These are phyloP conservation scores for Gymnorhina tibicen DNA, from an alignment of 2,113 vertebrate species.

Conservation along the genomic window DNA sequence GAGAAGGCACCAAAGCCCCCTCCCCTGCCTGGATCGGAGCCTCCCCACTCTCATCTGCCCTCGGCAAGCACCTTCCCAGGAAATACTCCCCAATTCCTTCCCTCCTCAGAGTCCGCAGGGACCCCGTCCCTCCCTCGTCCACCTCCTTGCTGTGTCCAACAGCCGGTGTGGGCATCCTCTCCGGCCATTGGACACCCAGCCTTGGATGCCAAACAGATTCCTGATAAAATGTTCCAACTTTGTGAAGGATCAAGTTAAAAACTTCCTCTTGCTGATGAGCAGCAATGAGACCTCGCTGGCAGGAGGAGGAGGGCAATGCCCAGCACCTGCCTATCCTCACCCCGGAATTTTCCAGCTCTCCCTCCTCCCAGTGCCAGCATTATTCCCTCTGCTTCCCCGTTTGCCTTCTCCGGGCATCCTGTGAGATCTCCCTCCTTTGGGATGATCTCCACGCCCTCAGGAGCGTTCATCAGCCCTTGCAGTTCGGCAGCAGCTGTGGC, in stretches of 20 bases:
- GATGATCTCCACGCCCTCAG: neutral
- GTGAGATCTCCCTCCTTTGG: neutral
- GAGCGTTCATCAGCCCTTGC: neutral
- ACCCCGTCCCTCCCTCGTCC: neutral
- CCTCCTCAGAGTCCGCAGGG: neutral
- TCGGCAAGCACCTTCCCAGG: fast-evolving
- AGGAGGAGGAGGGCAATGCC: neutral
- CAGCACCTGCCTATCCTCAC: neutral
- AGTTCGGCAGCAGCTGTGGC: neutral
- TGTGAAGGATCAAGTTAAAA: neutral
- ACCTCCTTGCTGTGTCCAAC: neutral
- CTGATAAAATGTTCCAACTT: neutral
- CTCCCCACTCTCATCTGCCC: neutral
- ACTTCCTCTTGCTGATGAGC: neutral
- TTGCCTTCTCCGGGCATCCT: neutral
- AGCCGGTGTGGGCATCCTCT: neutral
- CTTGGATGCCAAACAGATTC: neutral
- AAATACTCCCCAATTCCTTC: neutral
- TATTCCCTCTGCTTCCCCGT: neutral
- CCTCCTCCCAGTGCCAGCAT: neutral
- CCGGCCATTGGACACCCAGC: fast-evolving
- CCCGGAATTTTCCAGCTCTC: neutral
- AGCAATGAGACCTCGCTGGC: neutral
- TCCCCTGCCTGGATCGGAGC: neutral
- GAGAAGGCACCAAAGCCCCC: neutral